Conservation (phyloP, 2,888 invertebrate genomes). For the Agonum fuliginosum region DNA sequence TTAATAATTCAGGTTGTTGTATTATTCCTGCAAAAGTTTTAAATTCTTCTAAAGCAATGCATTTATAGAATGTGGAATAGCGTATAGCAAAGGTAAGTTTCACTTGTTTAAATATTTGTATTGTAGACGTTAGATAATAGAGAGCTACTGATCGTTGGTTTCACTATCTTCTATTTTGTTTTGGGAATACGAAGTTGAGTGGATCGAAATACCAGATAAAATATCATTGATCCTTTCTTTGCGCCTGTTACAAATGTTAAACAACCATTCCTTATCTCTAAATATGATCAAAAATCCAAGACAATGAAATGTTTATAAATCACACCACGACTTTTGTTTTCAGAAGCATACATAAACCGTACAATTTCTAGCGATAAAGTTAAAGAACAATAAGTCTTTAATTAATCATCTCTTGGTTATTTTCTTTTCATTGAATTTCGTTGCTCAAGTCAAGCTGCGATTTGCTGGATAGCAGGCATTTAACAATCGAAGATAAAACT, state of each 20-base stretch:
- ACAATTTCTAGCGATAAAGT: conserved; percentile 6
- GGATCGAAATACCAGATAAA: neutral
- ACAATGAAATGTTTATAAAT: neutral
- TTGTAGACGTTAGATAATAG: conserved; percentile 3
- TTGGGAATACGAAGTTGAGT: neutral
- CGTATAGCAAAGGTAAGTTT: conserved; percentile 3
- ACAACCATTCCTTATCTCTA: neutral
- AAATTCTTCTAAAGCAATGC: no score
- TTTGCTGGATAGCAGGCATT: neutral
- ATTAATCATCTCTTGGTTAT: neutral
- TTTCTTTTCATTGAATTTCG: neutral
- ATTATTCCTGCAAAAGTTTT: no score
- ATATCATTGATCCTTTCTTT: neutral
- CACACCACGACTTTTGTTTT: neutral
- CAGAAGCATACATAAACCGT: neutral
- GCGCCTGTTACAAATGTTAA: neutral
- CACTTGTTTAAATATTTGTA: conserved; percentile 5
- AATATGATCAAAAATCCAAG: neutral
- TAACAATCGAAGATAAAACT: conserved; percentile 7
- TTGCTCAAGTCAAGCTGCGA: neutral
- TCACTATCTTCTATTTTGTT: neutral
- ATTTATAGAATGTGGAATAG: no score
- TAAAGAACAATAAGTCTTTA: conserved; percentile 3
- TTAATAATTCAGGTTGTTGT: no score
- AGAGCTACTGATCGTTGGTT: conserved; percentile 5